A percentile compares a stretch with the other conserved stretches of the same genome.
phyloP scores from a whole-genome alignment of 2,113 vertebrate species.

The Silurus glanis region DNA sequence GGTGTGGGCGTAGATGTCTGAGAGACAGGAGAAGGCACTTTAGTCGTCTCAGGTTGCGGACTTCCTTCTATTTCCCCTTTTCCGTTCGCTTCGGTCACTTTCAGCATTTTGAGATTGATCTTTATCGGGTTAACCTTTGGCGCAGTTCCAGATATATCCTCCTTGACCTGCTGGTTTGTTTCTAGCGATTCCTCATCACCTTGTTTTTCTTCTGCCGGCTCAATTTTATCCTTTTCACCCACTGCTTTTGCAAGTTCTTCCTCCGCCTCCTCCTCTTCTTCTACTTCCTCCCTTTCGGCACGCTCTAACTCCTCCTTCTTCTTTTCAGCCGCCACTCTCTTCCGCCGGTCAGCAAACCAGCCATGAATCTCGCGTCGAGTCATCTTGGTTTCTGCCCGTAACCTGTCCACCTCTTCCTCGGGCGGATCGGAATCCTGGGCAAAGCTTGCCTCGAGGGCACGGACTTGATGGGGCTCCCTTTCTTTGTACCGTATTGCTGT shows the following conservation, averaged over 20 bases:
- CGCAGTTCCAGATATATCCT: constrained; percentile 71
- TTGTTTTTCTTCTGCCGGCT: constrained; percentile 44
- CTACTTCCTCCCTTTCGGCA: constrained; percentile 68
- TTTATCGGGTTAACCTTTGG: constrained; percentile 96
- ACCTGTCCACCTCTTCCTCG: constrained; percentile 87
- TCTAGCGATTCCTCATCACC: constrained; percentile 60
- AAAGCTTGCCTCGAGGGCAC: constrained; percentile 90
- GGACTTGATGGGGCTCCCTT: constrained; percentile 89
- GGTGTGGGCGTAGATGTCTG: constrained; percentile 53
- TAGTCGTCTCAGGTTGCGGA: constrained; percentile 61
- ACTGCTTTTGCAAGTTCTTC: constrained; percentile 61
- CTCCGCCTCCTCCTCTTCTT: constrained; percentile 49
- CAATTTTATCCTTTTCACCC: constrained; percentile 46
- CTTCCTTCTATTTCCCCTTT: constrained; percentile 66
- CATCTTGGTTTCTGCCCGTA: constrained; percentile 94
- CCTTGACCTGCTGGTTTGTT: constrained; percentile 60
- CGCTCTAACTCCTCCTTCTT: constrained; percentile 75
- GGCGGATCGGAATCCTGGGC: constrained; percentile 79
- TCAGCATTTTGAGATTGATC: constrained; percentile 95
- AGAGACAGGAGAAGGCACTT: constrained; percentile 47
- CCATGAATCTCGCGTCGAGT: constrained; percentile 93
- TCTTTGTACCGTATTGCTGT: constrained; percentile 92
- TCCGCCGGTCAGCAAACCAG: constrained; percentile 92
- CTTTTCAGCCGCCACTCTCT: constrained; percentile 75
- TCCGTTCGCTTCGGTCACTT: constrained; percentile 86